Conservation (phyloP, 2,888 invertebrate genomes). For the Julus scanicus region DNA sequence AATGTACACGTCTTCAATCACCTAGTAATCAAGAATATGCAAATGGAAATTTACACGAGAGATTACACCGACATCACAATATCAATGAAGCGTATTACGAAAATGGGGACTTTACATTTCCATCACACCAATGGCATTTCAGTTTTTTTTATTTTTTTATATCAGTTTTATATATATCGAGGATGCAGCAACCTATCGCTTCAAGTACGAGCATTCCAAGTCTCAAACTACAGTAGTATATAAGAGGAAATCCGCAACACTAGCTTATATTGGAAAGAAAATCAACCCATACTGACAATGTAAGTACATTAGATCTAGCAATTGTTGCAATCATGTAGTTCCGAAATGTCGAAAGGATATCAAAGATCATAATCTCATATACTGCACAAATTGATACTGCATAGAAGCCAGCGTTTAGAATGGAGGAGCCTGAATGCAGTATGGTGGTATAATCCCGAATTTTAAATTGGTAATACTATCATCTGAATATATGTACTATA, state of each 20-base stretch:
- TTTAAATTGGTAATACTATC: neutral
- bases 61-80: conserved; percentile 47
- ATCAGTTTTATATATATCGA: neutral
- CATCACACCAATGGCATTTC: conserved; percentile 37
- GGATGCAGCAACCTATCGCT: neutral
- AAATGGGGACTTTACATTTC: conserved; percentile 45
- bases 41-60: conserved; percentile 45
- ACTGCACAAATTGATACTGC: neutral
- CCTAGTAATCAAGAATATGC: conserved; percentile 47
- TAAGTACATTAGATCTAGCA: conserved; percentile 29
- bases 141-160: neutral
- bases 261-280: conserved; percentile 37
- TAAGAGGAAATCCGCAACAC: neutral
- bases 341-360: conserved; percentile 25
- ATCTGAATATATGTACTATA: neutral
- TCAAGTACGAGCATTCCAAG: neutral
- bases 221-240: neutral
- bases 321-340: conserved; percentile 45
- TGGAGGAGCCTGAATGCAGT: neutral
- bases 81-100: conserved; percentile 47
- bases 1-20: conserved; percentile 47
- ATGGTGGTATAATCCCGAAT: neutral
- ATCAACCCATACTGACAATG: neutral
- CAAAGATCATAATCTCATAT: conserved; percentile 13
- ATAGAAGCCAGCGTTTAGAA: neutral